Conservation (phyloP, 2,888 invertebrate species). For the Elegia similella region DNA sequence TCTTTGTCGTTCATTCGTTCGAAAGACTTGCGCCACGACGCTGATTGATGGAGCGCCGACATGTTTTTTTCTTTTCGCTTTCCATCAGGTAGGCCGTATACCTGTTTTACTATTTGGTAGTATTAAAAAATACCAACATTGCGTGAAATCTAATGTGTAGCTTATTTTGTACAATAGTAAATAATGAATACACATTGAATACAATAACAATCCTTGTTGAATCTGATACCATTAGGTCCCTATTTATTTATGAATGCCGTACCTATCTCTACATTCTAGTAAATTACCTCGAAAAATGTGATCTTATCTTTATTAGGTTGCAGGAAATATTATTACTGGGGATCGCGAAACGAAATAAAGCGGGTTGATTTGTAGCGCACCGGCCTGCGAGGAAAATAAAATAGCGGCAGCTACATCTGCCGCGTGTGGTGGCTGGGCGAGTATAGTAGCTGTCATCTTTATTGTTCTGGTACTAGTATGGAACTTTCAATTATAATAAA, state of each 20-base stretch:
- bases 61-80: no score
- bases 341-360: constrained; percentile 8
- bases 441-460: neutral
- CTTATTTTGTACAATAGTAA: no score
- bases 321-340: constrained; percentile 3
- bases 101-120: no score
- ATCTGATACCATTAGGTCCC: neutral
- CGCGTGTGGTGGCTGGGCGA: neutral
- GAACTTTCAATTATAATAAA: no score
- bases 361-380: constrained; percentile 2
- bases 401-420: neutral
- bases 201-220: no score
- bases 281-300: constrained; percentile 5
- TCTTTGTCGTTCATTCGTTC: no score
- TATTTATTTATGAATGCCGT: neutral
- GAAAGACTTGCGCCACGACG: no score
- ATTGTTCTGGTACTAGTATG: neutral
- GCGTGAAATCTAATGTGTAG: no score
- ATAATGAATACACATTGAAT: no score
- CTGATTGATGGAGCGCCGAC: no score
- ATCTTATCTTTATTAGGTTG: neutral
- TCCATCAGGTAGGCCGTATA: no score
- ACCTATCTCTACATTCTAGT: neutral
- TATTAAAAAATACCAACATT: no score
- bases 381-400: neutral